Evolutionary conservation across 2,113 vertebrate species (phyloP), one percentile per base, ranked within the genome.

Genomic region (Petromus typicus): DNA sequence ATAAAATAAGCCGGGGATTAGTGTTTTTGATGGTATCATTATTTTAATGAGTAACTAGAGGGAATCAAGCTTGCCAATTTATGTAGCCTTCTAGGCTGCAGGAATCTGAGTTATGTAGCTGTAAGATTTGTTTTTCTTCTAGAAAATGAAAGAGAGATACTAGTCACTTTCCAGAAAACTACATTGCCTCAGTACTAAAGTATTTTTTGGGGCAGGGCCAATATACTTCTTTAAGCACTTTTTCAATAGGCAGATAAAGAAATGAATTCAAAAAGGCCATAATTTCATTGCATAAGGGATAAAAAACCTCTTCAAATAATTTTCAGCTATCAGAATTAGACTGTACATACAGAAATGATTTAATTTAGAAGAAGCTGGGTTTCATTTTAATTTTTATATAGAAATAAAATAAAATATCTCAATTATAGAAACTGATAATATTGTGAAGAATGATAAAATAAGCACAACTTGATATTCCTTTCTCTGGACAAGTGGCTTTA

Each of bases 121-220:
- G 3, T n/a, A 34, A 5, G 8, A 22, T 66, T 23, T 11, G 12
- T 30, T 85, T 76, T 48, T 6, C 23, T 5, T 2, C 23, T 22
- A 40, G n/a, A 17, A 80, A 45, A 61, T 34, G 13, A 22, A 89
- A 89, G 2, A 30, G 27, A 96, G 56, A 6, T 5, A 9, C 3
- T 83, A 27, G 5, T 54, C 56, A 10, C 17, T 11, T 27, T n/a
- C 32, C 23, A 69, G 43, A 63, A 78, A 86, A 57, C 9, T 11
- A 84, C 18, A 5, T 93, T 83, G 25, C 8, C 17, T 79, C 18
- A 34, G 3, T 34, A 54, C 5, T 34, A 32, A 66, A 6, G 2
- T 34, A 1, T 16, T 2, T 2, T 11, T 64, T 1, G 22, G 10
- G n/a, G 1, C 5, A 51, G 12, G 0, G 0, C 0, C 4, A 79